phyloP scores from a whole-genome alignment of 2,113 vertebrate species.

The Seriola quinqueradiata region DNA sequence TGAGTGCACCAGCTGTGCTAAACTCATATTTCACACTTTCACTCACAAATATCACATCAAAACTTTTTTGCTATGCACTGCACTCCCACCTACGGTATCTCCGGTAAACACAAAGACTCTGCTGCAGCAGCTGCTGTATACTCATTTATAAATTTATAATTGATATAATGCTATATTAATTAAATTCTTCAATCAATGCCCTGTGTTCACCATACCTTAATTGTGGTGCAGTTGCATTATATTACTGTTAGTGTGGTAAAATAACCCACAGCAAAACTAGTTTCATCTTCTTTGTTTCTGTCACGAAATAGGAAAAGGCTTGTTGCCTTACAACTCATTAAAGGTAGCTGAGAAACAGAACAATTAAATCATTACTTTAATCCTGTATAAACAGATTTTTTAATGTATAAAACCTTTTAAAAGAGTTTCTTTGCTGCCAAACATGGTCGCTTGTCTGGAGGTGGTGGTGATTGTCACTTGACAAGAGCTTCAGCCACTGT shows the following conservation, averaged over 20 bases:
- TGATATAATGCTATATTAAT: neutral
- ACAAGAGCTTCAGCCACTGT: no score
- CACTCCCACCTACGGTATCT: neutral
- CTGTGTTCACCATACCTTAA: no score
- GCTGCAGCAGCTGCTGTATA: neutral
- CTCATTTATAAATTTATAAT: neutral
- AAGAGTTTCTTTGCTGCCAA: no score
- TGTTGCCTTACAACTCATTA: no score
- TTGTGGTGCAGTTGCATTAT: neutral
- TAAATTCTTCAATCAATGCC: neutral
- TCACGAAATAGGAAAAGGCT: neutral
- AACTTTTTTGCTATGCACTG: slow-evolving; percentile 29
- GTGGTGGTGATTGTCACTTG: no score
- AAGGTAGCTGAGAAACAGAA: no score
- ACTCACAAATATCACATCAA: slow-evolving; percentile 56
- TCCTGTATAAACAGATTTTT: no score
- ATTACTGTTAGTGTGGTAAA: no score
- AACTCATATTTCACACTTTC: slow-evolving; percentile 54
- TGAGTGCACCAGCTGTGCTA: neutral
- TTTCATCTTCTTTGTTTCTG: neutral
- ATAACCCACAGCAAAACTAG: neutral
- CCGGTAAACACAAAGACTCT: no score
- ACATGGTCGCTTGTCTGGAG: no score
- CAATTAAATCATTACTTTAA: no score
- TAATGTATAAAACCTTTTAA: no score